Evolutionary conservation across 2,888 invertebrate species (phyloP).

Genomic region (Hypselothyrea guttata): DNA sequence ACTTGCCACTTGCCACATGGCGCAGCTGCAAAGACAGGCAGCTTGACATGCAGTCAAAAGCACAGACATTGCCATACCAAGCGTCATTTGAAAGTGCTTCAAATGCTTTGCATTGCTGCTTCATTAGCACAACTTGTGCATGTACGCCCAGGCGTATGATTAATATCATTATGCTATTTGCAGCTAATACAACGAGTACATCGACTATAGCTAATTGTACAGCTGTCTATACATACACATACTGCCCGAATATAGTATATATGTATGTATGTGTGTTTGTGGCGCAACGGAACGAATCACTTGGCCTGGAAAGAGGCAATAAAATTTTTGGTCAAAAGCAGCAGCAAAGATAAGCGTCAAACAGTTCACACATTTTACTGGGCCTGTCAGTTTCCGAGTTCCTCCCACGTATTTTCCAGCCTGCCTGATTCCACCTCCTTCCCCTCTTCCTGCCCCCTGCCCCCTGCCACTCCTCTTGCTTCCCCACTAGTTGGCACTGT

Average conservation of each 20-base stretch:
- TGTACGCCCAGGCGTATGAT: conserved; percentile 65
- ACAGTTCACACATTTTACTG: conserved; percentile 71
- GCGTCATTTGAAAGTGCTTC: conserved; percentile 63
- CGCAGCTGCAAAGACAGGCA: conserved; percentile 3
- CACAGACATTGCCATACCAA: conserved; percentile 55
- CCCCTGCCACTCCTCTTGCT: conserved; percentile 1
- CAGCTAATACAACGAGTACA: conserved; percentile 5
- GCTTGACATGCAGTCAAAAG: neutral
- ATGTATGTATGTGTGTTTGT: conserved; percentile 8
- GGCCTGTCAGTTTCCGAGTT: conserved; percentile 38
- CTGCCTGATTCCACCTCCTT: neutral
- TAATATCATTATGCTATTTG: conserved; percentile 58
- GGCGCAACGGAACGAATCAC: conserved; percentile 51
- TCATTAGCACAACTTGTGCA: conserved; percentile 51
- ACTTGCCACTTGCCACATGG: conserved; percentile 18
- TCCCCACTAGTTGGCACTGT: neutral
- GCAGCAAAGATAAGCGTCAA: conserved; percentile 73
- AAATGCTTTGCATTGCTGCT: conserved; percentile 45
- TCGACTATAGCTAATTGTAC: conserved; percentile 43
- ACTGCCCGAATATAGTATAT: neutral
- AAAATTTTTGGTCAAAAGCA: conserved; percentile 74
- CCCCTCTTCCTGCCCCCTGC: neutral
- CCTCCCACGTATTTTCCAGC: conserved; percentile 9
- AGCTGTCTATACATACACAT: conserved; percentile 1
- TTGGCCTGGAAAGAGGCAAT: conserved; percentile 76